Percentiles rank a stretch among this genome's conserved stretches.
Conservation (phyloP, 2,888 invertebrate genomes). For the Dinocampus coccinellae region DNA sequence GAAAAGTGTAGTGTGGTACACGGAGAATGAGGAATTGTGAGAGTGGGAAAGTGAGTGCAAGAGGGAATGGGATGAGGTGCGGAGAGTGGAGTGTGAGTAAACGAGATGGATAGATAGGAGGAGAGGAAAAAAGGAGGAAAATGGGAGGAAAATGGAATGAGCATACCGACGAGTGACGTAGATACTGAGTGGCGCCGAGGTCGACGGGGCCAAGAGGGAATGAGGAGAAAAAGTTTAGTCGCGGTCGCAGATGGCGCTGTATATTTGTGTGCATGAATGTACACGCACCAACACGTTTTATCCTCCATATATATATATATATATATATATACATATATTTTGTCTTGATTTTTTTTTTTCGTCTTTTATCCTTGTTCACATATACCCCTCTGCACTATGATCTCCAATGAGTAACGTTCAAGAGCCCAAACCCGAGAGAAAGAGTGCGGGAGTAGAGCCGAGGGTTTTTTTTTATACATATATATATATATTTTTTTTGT, state of each 20-base stretch:
- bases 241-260: slow-evolving; percentile 55
- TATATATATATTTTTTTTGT: no score
- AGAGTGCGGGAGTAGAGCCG: neutral
- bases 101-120: slow-evolving; percentile 12
- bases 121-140: slow-evolving; percentile 18
- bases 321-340: neutral
- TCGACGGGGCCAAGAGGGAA: slow-evolving; percentile 21
- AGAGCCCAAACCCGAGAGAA: neutral
- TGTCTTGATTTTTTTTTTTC: neutral
- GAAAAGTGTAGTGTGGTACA: slow-evolving; percentile 33
- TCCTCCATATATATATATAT: neutral
- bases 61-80: no score
- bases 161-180: slow-evolving; percentile 32
- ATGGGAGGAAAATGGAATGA: slow-evolving; percentile 29
- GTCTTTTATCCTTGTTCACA: neutral
- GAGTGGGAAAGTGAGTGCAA: no score
- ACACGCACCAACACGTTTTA: neutral
- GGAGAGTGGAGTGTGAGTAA: no score
- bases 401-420: neutral
- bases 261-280: neutral
- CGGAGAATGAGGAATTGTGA: slow-evolving; percentile 32
- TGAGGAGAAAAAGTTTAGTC: slow-evolving; percentile 60
- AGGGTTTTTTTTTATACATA: neutral
- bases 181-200: slow-evolving; percentile 30
- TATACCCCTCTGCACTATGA: neutral